A percentile compares a stretch with the other conserved stretches of the same genome.
These are phyloP conservation scores for Ara ararauna DNA, from an alignment of 2,797 vertebrate species.

Conservation along the genomic window DNA sequence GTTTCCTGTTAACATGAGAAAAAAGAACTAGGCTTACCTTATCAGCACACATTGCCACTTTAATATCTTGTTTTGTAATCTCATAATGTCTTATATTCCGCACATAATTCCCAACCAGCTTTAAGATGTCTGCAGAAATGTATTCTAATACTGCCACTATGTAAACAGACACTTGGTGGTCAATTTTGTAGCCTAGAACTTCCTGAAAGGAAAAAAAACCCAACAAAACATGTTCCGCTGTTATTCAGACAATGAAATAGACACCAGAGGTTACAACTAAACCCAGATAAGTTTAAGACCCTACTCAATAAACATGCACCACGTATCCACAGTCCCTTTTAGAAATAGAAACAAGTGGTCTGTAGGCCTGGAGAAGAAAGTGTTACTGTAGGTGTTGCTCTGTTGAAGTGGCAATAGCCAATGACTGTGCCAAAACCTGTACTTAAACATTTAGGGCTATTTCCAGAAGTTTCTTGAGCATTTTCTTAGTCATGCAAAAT, in stretches of 20 bases:
- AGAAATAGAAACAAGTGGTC: not conserved
- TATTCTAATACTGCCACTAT: constrained; percentile 98
- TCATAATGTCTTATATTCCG: constrained; percentile 96
- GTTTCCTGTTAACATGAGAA: not conserved
- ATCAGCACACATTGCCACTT: constrained; percentile 98
- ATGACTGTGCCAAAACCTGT: not conserved
- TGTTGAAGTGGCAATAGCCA: not conserved
- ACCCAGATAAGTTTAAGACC: not conserved
- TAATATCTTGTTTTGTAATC: constrained; percentile 97
- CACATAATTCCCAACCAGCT: constrained; percentile 96
- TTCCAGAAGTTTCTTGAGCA: not conserved
- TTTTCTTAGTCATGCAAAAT: not conserved
- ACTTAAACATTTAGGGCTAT: not conserved
- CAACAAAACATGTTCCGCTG: not conserved
- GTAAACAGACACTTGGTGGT: constrained; percentile 97
- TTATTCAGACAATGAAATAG: not conserved
- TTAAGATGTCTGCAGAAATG: constrained; percentile 97
- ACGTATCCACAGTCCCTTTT: not conserved
- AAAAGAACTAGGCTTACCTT: constrained; percentile 82
- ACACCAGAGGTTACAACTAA: not conserved
- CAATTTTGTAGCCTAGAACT: constrained; percentile 95
- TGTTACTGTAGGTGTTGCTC: not conserved
- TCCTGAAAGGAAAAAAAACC: constrained; percentile 80
- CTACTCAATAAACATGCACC: not conserved
- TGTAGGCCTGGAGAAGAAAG: not conserved